Percentiles rank a stretch among this genome's conserved stretches.
Evolutionary conservation across 1,140 invertebrate genomes (phyloP).

Genomic region (Macrosteles quadrilineatus): DNA sequence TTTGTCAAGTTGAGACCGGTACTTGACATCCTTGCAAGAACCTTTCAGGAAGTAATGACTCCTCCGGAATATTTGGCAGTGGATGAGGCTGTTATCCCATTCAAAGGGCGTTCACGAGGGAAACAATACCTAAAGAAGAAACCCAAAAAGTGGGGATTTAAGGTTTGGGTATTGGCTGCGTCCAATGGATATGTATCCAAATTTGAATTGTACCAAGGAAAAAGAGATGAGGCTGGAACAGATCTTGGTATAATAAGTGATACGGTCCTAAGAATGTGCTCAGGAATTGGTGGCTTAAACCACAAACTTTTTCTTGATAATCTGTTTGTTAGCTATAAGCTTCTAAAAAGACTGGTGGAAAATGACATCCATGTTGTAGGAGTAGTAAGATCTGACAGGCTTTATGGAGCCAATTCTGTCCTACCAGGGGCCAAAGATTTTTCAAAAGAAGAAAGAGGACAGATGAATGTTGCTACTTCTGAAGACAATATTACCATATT

Average conservation of each 20-base stretch:
- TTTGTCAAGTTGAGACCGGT: constrained; percentile 43
- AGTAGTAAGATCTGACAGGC: too few relatives aligned
- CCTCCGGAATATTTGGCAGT: constrained; percentile 44
- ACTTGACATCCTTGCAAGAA: constrained; percentile 38
- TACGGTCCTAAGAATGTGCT: constrained; percentile 26
- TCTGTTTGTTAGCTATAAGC: too few relatives aligned
- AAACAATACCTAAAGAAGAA: constrained; percentile 45
- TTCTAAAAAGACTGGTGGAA: too few relatives aligned
- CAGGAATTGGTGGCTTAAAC: constrained; percentile 31
- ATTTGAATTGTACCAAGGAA: constrained; percentile 43
- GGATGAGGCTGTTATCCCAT: constrained; percentile 40
- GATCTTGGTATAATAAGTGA: constrained; percentile 32
- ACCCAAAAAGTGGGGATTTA: constrained; percentile 46
- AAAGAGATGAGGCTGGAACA: background rate
- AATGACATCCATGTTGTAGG: too few relatives aligned
- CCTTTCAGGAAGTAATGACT: constrained; percentile 40
- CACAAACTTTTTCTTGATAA: constrained; percentile 38
- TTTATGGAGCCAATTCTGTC: too few relatives aligned
- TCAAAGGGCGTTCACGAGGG: constrained; percentile 34
- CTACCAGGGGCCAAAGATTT: background rate
- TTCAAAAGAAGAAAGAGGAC: constrained; percentile 21
- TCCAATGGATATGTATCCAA: constrained; percentile 33
- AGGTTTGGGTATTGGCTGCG: constrained; percentile 37
- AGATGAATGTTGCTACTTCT: constrained; percentile 30
- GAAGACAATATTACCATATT: constrained; percentile 34